Base-by-base conservation (phyloP, 2,113 vertebrate species). In the Bujurquina vittata region DNA sequence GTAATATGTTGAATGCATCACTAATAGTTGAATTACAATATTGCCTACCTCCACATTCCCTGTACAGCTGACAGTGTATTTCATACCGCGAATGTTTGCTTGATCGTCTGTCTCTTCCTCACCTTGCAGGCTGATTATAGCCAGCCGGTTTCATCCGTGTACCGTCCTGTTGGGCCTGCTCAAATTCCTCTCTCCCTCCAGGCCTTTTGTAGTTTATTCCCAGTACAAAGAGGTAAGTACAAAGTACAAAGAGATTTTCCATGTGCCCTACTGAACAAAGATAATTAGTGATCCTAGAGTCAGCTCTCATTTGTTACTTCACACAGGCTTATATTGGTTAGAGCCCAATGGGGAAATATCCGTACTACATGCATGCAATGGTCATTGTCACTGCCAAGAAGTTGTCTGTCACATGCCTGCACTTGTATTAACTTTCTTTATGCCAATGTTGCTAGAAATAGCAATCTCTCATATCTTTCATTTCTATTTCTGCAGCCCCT, bases 221-320 rank as follows among this genome's bases (percentile, higher is more conserved):
- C 98, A 99, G 54, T 98, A 97, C 58, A 98, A 97, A 96, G 98
- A 99, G 97, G 98, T 99, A 96, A 95, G n/a, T n/a, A n/a, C n/a
- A n/a, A n/a, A n/a, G n/a, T n/a, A n/a, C n/a, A n/a, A n/a, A n/a
- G n/a, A n/a, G 90, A 58, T 56, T 69, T 75, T 61, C 0, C 33
- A 80, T 33, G 20, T 56, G 11, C 10, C 18, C 0, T n/a, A 4
- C 2, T 0, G 29, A 60, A 62, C 43, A 57, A 75, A 15, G 23
- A 11, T 80, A 23, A 57, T 69, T 91, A 60, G 33, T 75, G 73
- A 20, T 54, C 43, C 40, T 10, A 17, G 58, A 65, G 1, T 14
- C 35, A 12, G 54, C 15, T 35, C 58, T 82, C 22, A 69, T 90
- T 62, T 76, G n/a, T 79, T 1, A 14, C 37, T 5, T 57, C 22